These are phyloP conservation scores for Drosophila atripex DNA, from an alignment of 2,888 invertebrate species.

Conservation along the genomic window DNA sequence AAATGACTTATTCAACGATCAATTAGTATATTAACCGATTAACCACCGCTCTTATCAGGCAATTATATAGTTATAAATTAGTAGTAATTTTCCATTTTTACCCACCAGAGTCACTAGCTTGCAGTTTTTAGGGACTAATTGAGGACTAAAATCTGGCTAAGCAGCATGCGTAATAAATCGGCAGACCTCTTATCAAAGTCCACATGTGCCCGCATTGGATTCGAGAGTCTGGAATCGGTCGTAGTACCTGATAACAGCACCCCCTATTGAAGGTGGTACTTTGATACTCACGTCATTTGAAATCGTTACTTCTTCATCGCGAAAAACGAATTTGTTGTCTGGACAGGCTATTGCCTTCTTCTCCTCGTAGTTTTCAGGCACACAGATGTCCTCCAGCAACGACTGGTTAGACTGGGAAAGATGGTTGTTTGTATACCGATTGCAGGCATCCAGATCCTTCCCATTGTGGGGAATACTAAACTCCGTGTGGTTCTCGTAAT, in stretches of 20 bases:
- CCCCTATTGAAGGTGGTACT: slow-evolving; percentile 41
- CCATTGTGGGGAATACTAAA: slow-evolving; percentile 83
- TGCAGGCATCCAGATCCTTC: slow-evolving; percentile 84
- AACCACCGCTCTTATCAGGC: background rate
- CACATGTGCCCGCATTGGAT: slow-evolving; percentile 41
- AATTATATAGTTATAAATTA: background rate
- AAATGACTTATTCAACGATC: background rate
- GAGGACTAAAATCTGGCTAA: slow-evolving; percentile 14
- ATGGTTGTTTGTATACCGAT: slow-evolving; percentile 78
- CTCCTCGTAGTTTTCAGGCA: slow-evolving; percentile 81
- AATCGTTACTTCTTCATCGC: slow-evolving; percentile 86
- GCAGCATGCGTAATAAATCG: slow-evolving; percentile 50
- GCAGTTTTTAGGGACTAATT: background rate
- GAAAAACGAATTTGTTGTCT: slow-evolving; percentile 85
- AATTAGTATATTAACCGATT: background rate
- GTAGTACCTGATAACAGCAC: slow-evolving; percentile 57
- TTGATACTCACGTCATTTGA: slow-evolving; percentile 87
- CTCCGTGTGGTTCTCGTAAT: slow-evolving; percentile 85
- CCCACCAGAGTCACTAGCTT: background rate
- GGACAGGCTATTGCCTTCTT: slow-evolving; percentile 83
- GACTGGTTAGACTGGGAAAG: slow-evolving; percentile 50
- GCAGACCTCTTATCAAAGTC: slow-evolving; percentile 73
- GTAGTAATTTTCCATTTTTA: background rate
- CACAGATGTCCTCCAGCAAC: slow-evolving; percentile 79
- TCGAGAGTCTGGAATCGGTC: slow-evolving; percentile 42